Base-by-base conservation (phyloP, 2,888 invertebrate genomes). In the Habrosyne pyritoides region DNA sequence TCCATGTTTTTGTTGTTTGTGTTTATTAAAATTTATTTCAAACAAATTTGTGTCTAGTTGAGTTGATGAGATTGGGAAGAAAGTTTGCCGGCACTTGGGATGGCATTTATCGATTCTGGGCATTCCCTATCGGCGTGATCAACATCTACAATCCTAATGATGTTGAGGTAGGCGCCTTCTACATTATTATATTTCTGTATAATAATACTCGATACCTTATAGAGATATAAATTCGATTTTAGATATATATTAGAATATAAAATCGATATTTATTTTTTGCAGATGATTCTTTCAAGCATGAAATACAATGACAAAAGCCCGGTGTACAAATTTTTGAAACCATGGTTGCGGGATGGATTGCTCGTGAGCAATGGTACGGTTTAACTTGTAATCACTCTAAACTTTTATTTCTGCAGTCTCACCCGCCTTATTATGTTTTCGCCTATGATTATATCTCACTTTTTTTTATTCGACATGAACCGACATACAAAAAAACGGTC, bases 261-360 rank as follows among this genome's bases (percentile, higher is more conserved):
- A n/a, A n/a, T n/a, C n/a, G n/a, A n/a, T n/a, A n/a, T 10, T 21
- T 51, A 53, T 55, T 21, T 51, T 67, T 80, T 74, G 22, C 73
- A 93, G 92, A 76, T 86, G 54, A 68, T 95, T 21, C 77, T 94
- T 47, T 93, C 91, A 54, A 92, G 85, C 61, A 81, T 85, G 47
- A 89, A 86, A 50, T 80, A 93, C 51, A 87, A 91, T 48, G 88
- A 91, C 0, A 95, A 95, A 77, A 89, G 93, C 54, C 53, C 75
- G 0, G 47, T 91, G 0, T 94, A 94, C 64, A 70, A 73, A 0
- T 83, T 93, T 54, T 60, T 94, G 2, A 81, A 79, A 21, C 91
- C 93, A 0, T 94, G 94, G 87, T 70, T 94, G 21, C 87, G 90
- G 10, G 88, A 91, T n/a, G 94, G 94, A 12, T 71, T 94, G 0